Percentiles rank a stretch among this genome's conserved stretches.
These are phyloP conservation scores for Littorina saxatilis DNA, from an alignment of 1,140 invertebrate genomes.

Conservation along the genomic window DNA sequence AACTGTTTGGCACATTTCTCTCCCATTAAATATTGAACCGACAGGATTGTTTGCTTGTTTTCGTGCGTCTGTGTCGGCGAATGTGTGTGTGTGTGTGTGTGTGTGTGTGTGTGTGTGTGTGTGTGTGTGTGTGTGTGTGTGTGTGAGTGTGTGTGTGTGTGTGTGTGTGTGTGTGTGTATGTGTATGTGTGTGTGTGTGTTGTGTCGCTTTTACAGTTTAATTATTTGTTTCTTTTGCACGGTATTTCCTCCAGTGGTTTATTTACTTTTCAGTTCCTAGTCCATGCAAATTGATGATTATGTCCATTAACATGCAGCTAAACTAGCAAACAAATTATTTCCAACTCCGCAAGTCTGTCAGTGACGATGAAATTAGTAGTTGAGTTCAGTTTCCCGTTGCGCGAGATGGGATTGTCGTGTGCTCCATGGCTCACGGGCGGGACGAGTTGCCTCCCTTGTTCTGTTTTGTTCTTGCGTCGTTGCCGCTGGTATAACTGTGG, in stretches of 20 bases:
- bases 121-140: slow-evolving; percentile 2
- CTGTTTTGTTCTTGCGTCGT: too few species aligned
- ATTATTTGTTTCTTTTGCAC: neutral
- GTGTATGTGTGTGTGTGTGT: too few species aligned
- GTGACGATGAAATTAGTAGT: too few species aligned
- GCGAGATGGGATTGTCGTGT: too few species aligned
- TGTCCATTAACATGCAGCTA: neutral
- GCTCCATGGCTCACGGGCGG: too few species aligned
- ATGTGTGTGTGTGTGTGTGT: neutral
- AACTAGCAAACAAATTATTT: neutral
- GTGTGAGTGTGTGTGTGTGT: neutral
- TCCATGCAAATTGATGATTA: neutral
- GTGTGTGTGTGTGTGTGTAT: neutral
- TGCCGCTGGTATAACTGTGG: too few species aligned
- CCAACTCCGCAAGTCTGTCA: too few species aligned
- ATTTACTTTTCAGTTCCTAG: neutral
- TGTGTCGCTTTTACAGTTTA: neutral
- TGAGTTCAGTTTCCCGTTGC: too few species aligned
- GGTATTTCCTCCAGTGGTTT: neutral
- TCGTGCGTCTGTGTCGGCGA: too few species aligned
- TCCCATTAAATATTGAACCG: neutral
- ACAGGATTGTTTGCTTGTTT: neutral
- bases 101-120: slow-evolving; percentile 2
- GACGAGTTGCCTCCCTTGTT: too few species aligned
- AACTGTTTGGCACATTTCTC: neutral